Evolutionary conservation across 2,113 vertebrate species (phyloP).

Genomic region (Pteropus alecto): DNA sequence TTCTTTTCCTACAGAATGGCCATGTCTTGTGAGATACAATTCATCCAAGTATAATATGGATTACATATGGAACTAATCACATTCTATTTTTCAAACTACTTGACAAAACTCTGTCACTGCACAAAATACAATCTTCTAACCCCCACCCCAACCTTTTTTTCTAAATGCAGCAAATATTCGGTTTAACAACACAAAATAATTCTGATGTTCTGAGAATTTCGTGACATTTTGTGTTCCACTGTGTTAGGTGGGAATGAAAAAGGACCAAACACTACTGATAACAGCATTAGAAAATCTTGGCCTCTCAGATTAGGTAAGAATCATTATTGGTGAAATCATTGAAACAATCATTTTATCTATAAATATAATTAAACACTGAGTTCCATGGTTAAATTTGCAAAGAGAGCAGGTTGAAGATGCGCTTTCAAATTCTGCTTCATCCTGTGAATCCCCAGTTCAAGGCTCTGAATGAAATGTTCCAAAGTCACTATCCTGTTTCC

Average conservation of each 20-base stretch:
- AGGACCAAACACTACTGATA: background rate
- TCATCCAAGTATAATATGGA: background rate
- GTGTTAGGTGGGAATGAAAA: background rate
- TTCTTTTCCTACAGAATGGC: background rate
- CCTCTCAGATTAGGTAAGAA: background rate
- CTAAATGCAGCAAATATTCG: background rate
- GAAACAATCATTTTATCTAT: background rate
- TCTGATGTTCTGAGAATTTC: background rate
- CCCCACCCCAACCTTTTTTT: background rate
- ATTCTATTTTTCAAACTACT: constrained; percentile 52
- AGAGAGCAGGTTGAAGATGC: background rate
- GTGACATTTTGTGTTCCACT: background rate
- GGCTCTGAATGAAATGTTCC: background rate
- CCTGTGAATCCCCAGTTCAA: background rate
- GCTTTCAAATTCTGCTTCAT: background rate
- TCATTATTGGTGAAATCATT: background rate
- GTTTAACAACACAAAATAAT: constrained; percentile 28
- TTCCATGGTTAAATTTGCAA: background rate
- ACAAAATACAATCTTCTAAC: background rate
- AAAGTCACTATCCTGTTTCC: background rate
- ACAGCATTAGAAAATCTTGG: background rate
- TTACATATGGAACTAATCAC: constrained; percentile 53
- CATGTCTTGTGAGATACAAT: background rate
- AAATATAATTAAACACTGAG: background rate
- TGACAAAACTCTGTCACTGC: constrained; percentile 47